phyloP scores from a whole-genome alignment of 2,113 vertebrate genomes.

The Cyanocitta stelleri region DNA sequence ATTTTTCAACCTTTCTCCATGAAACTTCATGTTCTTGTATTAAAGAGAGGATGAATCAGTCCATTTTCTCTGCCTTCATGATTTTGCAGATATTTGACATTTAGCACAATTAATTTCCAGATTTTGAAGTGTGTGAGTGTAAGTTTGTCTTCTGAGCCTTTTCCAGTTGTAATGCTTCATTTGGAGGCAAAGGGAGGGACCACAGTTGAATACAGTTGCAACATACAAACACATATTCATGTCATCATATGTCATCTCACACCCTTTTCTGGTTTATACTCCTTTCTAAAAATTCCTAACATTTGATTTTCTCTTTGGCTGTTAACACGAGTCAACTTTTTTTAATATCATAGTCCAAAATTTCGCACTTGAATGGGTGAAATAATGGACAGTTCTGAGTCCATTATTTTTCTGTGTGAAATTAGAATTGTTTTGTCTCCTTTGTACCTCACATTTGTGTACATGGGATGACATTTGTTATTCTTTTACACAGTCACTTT shows the following conservation, averaged over 20 bases:
- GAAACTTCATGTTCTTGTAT: background rate
- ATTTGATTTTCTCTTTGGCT: background rate
- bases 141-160: background rate
- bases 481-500: background rate
- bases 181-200: background rate
- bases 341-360: background rate
- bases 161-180: background rate
- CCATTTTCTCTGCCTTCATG: background rate
- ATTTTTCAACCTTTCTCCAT: background rate
- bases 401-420: background rate
- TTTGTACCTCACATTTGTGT: background rate
- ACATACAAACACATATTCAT: background rate
- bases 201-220: background rate
- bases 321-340: background rate
- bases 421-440: background rate
- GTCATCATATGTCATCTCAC: background rate
- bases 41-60: background rate
- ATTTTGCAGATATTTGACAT: background rate
- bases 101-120: background rate
- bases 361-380: background rate
- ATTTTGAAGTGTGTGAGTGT: background rate
- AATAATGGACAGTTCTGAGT: background rate
- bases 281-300: background rate
- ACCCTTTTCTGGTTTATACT: background rate
- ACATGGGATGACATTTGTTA: background rate